Percentiles rank a stretch among this genome's conserved stretches.
Evolutionary conservation across 2,797 vertebrate genomes (phyloP).

Genomic region (Urosaurus nigricauda): DNA sequence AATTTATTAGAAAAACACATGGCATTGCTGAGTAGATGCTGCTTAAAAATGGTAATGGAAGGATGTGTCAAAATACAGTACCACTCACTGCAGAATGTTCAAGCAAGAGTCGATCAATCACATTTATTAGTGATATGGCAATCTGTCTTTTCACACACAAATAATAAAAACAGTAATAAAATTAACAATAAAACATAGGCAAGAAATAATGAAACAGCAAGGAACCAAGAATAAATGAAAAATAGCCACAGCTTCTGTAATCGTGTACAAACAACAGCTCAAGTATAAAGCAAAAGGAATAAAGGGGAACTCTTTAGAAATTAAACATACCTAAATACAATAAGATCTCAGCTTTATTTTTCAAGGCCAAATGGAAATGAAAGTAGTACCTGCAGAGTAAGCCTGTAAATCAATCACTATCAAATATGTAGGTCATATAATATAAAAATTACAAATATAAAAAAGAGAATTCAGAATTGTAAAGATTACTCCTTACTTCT

Average conservation of each 20-base stretch:
- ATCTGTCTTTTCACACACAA: constrained; percentile 20
- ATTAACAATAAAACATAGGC: constrained; percentile 26
- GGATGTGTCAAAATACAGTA: constrained; percentile 3
- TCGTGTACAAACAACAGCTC: neutral
- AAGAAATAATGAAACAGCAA: constrained; percentile 20
- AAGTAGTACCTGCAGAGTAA: neutral
- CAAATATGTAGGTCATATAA: neutral
- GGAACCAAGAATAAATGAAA: neutral
- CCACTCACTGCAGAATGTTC: neutral
- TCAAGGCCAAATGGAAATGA: neutral
- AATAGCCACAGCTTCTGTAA: neutral
- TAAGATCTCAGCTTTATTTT: neutral
- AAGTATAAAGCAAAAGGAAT: constrained; percentile 8
- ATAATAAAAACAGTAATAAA: constrained; percentile 31
- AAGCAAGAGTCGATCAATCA: constrained; percentile 34
- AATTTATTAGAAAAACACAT: constrained; percentile 3
- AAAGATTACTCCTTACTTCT: neutral
- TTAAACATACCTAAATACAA: constrained; percentile 1
- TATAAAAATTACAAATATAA: neutral
- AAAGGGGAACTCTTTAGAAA: neutral
- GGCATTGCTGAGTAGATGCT: neutral
- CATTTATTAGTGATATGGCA: constrained; percentile 41
- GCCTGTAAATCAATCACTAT: neutral
- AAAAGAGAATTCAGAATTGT: neutral
- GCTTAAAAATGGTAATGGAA: constrained; percentile 1